phyloP scores from a whole-genome alignment of 2,888 invertebrate species.

The Mechanitis messenoides region DNA sequence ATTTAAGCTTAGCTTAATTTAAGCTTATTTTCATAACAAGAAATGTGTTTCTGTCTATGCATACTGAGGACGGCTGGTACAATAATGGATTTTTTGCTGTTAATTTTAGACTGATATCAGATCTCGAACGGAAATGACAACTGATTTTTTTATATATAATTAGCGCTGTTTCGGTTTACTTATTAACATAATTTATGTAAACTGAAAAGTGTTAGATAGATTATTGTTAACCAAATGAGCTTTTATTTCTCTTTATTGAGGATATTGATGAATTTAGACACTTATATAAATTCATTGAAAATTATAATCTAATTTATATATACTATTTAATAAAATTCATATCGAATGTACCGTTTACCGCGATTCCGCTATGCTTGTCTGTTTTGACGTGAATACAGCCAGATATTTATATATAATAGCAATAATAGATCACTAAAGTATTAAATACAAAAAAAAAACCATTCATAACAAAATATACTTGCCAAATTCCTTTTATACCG shows the following conservation, averaged over 20 bases:
- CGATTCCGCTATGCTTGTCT: too few relatives aligned
- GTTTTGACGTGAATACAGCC: too few relatives aligned
- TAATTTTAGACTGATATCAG: neutral
- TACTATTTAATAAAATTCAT: too few relatives aligned
- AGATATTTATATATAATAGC: too few relatives aligned
- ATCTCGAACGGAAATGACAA: conserved; percentile 4
- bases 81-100: neutral
- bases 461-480: too few relatives aligned
- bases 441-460: too few relatives aligned
- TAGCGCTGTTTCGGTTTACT: neutral
- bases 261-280: neutral
- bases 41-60: conserved; percentile 40
- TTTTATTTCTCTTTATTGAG: neutral
- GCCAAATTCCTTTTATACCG: too few relatives aligned
- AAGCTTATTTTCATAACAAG: conserved; percentile 66
- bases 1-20: conserved; percentile 61
- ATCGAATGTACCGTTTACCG: too few relatives aligned
- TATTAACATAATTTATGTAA: conserved; percentile 1
- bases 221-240: neutral
- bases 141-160: conserved; percentile 1
- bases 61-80: conserved; percentile 29
- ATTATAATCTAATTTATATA: too few relatives aligned
- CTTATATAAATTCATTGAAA: too few relatives aligned
- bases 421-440: too few relatives aligned
- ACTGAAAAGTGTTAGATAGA: neutral